Base-by-base conservation (phyloP, 1,140 invertebrate genomes). In the Anoplophora glabripennis region DNA sequence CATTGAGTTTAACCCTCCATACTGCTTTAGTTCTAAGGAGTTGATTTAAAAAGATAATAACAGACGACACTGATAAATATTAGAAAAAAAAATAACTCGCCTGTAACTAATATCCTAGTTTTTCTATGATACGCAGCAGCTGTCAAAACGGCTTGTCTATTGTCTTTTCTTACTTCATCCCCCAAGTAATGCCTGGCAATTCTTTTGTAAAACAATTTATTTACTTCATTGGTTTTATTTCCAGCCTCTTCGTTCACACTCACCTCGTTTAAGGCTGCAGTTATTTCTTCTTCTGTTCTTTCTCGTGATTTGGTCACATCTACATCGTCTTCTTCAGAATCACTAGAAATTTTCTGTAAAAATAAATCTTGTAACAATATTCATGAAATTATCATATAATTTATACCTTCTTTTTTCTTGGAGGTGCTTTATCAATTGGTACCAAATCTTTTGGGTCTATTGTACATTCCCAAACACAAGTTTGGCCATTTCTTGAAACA, bases 381-480 rank as follows among this genome's bases (percentile, higher is more conserved):
- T 34, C 4, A 10, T 9, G 10, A 45, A 47, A 41, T 47, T 15
- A 51, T 47, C 14, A 11, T 51, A 53, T 12, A 47, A 28, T 5
- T 28, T 28, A 28, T 55, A 66, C 64, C 48, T 69, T 63, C 54
- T 63, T 72, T 53, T 73, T 72, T 17, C 70, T 73, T 53, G 71
- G 67, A 34, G 70, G 73, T 14, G 56, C 36, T 64, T 71, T 61
- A 63, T 81, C 74, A 34, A 68, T 73, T 0, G 73, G 71, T 11
- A 83, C 72, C 33, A 93, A 75, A 59, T 86, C 86, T 37, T 84
- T 81, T 3, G 86, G 77, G 53, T 88, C 83, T 46, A 92, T 77
- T 65, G 81, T 88, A 72, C 91, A 90, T 71, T 93, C 88, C 95
- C 94, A 99, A n/a, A 93, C 76, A 73, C 87, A 92, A 8, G 65